Conservation (phyloP, 2,113 vertebrate genomes). For the Lepisosteus oculatus region DNA sequence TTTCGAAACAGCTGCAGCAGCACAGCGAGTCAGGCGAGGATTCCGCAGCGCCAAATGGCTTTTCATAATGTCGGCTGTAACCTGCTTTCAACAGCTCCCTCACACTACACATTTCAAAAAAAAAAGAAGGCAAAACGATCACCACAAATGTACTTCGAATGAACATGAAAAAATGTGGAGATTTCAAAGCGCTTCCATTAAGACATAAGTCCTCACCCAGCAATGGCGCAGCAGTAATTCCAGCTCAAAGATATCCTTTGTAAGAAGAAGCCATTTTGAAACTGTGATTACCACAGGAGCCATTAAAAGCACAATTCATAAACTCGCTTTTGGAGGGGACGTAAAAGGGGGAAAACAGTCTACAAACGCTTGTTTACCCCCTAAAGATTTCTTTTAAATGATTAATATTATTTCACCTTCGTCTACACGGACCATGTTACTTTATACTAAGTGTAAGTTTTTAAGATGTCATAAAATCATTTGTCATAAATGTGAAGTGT, state of each 20-base stretch:
- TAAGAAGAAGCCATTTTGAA: constrained; percentile 74
- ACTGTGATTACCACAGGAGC: constrained; percentile 57
- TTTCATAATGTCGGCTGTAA: constrained; percentile 15
- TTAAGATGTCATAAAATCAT: constrained; percentile 33
- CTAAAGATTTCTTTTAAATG: constrained; percentile 26
- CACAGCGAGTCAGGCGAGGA: constrained; percentile 21
- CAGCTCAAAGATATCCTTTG: constrained; percentile 54
- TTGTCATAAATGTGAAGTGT: constrained; percentile 5
- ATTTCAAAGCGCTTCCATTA: constrained; percentile 10
- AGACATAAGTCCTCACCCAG: constrained; percentile 56
- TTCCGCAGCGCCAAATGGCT: constrained; percentile 25
- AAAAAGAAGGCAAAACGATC: constrained; percentile 14
- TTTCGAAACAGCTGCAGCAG: neutral
- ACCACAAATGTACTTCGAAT: constrained; percentile 21
- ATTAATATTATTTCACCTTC: constrained; percentile 40
- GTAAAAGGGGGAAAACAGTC: constrained; percentile 45
- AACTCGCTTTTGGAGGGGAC: constrained; percentile 45
- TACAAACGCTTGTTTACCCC: constrained; percentile 43
- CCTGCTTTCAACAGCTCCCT: constrained; percentile 11
- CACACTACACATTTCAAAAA: constrained; percentile 8
- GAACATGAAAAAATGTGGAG: constrained; percentile 19
- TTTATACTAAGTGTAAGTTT: constrained; percentile 63
- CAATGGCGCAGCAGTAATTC: constrained; percentile 64
- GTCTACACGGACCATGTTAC: constrained; percentile 50
- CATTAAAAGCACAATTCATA: constrained; percentile 46